Percentiles rank a stretch among this genome's conserved stretches.
These are phyloP conservation scores for Proctacanthus coquilletti DNA, from an alignment of 1,140 invertebrate genomes.

Conservation along the genomic window DNA sequence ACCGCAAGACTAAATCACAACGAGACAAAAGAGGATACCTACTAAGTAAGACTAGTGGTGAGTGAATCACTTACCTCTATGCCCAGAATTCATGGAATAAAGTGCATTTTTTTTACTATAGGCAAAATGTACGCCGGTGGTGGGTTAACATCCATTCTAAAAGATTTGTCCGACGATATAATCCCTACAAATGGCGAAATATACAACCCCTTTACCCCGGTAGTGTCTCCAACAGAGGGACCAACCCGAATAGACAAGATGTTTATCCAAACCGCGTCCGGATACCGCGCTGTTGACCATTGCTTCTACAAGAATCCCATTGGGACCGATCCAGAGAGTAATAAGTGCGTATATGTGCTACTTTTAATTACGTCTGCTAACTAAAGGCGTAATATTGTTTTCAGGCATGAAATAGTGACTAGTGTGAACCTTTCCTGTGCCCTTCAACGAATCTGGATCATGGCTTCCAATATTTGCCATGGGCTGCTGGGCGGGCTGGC, in stretches of 20 bases:
- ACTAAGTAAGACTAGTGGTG: constrained; percentile 19
- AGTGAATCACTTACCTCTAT: constrained; percentile 2
- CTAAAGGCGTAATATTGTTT: constrained; percentile 4
- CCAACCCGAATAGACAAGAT: constrained; percentile 29
- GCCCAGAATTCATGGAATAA: not conserved
- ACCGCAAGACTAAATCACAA: constrained; percentile 29
- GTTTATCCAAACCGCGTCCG: constrained; percentile 30
- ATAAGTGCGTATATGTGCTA: constrained; percentile 16
- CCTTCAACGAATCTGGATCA: constrained; percentile 29
- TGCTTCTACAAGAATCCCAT: constrained; percentile 26
- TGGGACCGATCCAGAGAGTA: constrained; percentile 12
- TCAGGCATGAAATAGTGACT: constrained; percentile 20
- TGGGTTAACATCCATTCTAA: constrained; percentile 25
- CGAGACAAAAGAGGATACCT: constrained; percentile 27
- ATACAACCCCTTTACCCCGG: constrained; percentile 31
- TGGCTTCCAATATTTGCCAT: constrained; percentile 28
- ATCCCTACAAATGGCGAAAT: constrained; percentile 26
- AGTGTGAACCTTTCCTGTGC: constrained; percentile 26
- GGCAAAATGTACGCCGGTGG: constrained; percentile 22
- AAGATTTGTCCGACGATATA: constrained; percentile 29
- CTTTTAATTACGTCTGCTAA: not conserved
- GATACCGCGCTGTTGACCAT: constrained; percentile 29
- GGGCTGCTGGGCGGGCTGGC: constrained; percentile 29
- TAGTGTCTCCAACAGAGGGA: constrained; percentile 29
- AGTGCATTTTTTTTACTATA: not conserved